A percentile compares a stretch with the other conserved stretches of the same genome.
Evolutionary conservation across 2,888 invertebrate species (phyloP).

Genomic region (Hylaea fasciaria): DNA sequence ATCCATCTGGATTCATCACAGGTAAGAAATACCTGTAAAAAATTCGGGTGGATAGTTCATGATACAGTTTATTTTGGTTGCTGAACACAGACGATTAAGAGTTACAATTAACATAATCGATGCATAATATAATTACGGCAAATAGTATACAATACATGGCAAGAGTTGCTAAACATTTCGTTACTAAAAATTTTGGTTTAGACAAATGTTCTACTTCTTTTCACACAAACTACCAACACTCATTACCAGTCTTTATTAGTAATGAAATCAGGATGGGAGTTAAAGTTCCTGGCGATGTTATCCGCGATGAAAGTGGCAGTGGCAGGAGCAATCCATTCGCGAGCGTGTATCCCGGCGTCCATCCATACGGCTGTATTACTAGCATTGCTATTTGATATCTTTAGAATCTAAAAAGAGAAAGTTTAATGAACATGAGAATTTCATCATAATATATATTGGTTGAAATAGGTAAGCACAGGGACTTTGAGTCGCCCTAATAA

Average conservation of each 20-base stretch:
- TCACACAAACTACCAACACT: too few species aligned
- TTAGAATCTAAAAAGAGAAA: conserved; percentile 62
- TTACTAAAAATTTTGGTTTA: too few species aligned
- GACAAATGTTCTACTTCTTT: too few species aligned
- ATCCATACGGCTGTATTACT: conserved; percentile 88
- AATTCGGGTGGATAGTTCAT: too few species aligned
- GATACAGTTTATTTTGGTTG: background rate
- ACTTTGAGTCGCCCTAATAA: too few species aligned
- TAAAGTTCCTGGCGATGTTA: conserved; percentile 88
- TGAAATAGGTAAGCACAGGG: too few species aligned
- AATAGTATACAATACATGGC: too few species aligned
- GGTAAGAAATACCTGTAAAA: conserved; percentile 87
- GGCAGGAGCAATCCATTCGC: conserved; percentile 96
- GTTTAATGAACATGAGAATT: too few species aligned
- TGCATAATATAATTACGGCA: too few species aligned
- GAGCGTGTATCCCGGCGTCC: conserved; percentile 93
- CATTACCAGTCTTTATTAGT: conserved; percentile 92
- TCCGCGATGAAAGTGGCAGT: conserved; percentile 91
- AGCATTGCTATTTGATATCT: conserved; percentile 89
- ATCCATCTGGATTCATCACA: conserved; percentile 93
- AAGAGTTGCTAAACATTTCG: too few species aligned
- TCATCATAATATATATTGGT: too few species aligned
- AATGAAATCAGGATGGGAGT: conserved; percentile 86
- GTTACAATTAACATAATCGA: background rate
- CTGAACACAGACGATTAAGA: background rate